Conservation (phyloP, 2,113 vertebrate genomes). For the Struthio camelus region DNA sequence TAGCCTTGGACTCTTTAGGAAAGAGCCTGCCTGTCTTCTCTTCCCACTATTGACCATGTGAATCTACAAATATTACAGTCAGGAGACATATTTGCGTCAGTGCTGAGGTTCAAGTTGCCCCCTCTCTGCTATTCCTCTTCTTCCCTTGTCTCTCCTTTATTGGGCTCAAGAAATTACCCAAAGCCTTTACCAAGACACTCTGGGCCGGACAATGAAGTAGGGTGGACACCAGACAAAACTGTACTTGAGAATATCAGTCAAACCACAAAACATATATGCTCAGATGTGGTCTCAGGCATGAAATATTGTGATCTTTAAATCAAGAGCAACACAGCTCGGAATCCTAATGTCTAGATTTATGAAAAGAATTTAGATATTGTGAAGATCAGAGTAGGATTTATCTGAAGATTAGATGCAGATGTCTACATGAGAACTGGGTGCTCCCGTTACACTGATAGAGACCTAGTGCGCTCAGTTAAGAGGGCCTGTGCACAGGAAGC, state of each 20-base stretch:
- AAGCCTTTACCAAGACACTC: rapidly evolving
- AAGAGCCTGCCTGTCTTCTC: not conserved
- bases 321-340: not conserved
- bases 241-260: not conserved
- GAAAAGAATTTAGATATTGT: not conserved
- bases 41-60: not conserved
- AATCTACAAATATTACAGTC: not conserved
- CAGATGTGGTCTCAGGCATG: not conserved
- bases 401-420: not conserved
- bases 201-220: not conserved
- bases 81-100: not conserved
- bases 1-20: rapidly evolving
- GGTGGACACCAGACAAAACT: not conserved
- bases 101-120: not conserved
- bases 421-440: not conserved
- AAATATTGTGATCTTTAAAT: not conserved
- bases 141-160: not conserved
- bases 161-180: not conserved
- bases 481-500: not conserved
- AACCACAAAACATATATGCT: not conserved
- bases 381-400: not conserved
- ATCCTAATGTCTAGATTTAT: not conserved
- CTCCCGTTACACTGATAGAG: constrained; percentile 12
- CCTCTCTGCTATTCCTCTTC: not conserved
- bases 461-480: constrained; percentile 10